phyloP scores from a whole-genome alignment of 2,113 vertebrate species.

The Micromys minutus region DNA sequence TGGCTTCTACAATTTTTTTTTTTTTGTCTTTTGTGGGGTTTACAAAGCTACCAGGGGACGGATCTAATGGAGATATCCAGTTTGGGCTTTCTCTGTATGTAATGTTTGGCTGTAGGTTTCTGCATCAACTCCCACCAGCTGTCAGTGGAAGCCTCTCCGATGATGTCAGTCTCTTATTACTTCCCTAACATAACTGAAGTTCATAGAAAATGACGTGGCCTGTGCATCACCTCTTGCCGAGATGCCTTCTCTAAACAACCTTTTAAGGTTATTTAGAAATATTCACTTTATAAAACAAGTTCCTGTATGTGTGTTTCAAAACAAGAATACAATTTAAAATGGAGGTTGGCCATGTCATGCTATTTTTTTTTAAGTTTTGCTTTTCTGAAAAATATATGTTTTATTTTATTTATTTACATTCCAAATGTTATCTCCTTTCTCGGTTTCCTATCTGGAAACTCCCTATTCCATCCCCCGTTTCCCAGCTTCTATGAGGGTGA shows the following conservation, averaged over 20 bases:
- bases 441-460: no score
- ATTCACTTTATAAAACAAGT: neutral
- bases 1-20: neutral
- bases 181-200: neutral
- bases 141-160: neutral
- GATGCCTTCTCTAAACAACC: neutral
- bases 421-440: no score
- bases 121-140: neutral
- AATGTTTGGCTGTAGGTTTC: neutral
- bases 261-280: neutral
- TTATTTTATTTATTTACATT: no score
- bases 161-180: neutral
- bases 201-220: neutral
- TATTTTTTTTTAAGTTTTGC: neutral
- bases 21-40: neutral
- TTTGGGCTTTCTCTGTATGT: neutral
- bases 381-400: no score
- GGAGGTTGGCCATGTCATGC: neutral
- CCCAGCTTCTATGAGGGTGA: no score
- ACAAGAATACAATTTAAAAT: neutral
- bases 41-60: neutral
- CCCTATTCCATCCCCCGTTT: no score
- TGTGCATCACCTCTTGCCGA: neutral
- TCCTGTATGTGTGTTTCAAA: neutral
- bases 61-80: neutral